Evolutionary conservation across 2,113 vertebrate species (phyloP).

Genomic region (Jaculus jaculus): DNA sequence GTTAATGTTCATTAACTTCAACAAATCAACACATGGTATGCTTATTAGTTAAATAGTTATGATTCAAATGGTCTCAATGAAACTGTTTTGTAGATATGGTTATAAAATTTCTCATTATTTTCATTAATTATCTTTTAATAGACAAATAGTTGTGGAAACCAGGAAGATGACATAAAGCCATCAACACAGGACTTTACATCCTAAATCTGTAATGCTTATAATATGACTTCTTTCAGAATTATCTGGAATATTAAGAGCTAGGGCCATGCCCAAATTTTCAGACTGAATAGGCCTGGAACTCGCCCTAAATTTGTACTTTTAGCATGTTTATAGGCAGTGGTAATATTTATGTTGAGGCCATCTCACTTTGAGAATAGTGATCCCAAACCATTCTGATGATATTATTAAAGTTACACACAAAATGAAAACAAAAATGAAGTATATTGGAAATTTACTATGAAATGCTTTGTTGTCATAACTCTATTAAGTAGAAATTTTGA

Average conservation of each 20-base stretch:
- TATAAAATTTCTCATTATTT: background rate
- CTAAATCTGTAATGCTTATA: background rate
- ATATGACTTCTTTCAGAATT: background rate
- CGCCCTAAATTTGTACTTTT: background rate
- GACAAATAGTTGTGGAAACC: background rate
- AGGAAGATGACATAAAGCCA: background rate
- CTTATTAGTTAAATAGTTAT: background rate
- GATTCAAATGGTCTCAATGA: background rate
- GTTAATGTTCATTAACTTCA: slow-evolving; percentile 23
- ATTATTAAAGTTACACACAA: background rate
- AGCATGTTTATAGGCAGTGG: background rate
- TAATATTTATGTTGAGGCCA: background rate
- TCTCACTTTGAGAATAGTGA: background rate
- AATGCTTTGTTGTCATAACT: background rate
- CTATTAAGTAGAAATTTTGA: background rate
- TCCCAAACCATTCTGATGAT: background rate
- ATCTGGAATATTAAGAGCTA: background rate
- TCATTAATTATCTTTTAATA: background rate
- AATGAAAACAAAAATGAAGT: background rate
- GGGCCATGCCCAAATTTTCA: background rate
- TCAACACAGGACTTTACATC: background rate
- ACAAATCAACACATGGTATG: background rate
- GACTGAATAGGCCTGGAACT: background rate
- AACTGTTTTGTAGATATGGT: background rate
- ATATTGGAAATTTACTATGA: background rate